These are phyloP conservation scores for Rhegmatorhina hoffmannsi DNA, from an alignment of 2,113 vertebrate species.

Conservation along the genomic window DNA sequence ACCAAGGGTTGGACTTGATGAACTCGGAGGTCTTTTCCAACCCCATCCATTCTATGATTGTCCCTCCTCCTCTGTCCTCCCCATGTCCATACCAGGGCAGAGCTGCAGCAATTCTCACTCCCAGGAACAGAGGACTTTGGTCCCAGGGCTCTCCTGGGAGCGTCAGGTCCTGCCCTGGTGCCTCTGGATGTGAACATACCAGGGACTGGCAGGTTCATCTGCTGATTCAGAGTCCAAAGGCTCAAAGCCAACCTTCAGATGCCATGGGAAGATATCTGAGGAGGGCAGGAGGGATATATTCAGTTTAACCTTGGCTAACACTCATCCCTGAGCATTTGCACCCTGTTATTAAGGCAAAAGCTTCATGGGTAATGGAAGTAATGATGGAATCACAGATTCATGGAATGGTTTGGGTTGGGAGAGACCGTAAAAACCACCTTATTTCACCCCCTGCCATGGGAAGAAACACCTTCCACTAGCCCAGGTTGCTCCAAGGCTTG, in stretches of 20 bases:
- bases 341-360: not conserved
- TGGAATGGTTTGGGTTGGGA: not conserved
- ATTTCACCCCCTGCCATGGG: not conserved
- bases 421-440: not conserved
- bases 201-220: not conserved
- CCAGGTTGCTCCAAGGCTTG: fast-evolving
- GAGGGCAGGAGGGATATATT: not conserved
- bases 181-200: not conserved
- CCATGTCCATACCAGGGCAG: not conserved
- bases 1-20: no score
- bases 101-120: not conserved
- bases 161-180: not conserved
- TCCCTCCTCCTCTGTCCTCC: not conserved
- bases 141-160: not conserved
- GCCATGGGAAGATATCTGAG: not conserved
- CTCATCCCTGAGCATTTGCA: not conserved
- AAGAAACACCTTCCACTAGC: not conserved
- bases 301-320: not conserved
- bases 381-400: not conserved
- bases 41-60: no score
- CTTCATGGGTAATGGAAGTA: not conserved
- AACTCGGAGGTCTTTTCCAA: no score
- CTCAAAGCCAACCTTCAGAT: not conserved
- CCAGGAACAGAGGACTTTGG: not conserved
- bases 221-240: not conserved